Percentiles rank a stretch among this genome's conserved stretches.
Conservation (phyloP, 2,888 invertebrate genomes). For the Barypeithes pellucidus region DNA sequence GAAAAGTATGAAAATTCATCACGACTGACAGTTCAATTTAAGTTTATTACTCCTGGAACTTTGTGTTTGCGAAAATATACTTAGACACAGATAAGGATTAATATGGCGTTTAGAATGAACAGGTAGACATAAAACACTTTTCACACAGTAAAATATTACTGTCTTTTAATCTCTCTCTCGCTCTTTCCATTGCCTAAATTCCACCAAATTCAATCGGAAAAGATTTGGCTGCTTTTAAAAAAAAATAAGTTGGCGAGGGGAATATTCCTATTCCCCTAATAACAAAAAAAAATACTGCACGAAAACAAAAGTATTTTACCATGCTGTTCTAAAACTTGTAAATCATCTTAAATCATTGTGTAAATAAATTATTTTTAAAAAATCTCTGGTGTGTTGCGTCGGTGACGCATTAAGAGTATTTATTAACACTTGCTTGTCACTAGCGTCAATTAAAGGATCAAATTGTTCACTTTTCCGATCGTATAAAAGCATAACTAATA, state of each 20-base stretch:
- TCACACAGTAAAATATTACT: background rate
- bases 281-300: background rate
- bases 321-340: background rate
- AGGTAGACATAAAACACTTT: background rate
- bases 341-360: constrained; percentile 17
- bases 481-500: constrained; percentile 15
- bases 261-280: no score
- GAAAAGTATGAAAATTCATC: constrained; percentile 22
- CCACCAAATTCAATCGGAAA: background rate
- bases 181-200: no score
- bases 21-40: constrained; percentile 24
- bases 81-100: background rate
- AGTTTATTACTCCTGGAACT: constrained; percentile 19
- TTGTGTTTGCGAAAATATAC: constrained; percentile 7
- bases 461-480: background rate
- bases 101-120: background rate
- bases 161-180: no score
- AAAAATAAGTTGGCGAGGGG: no score
- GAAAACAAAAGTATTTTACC: background rate
- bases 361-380: constrained; percentile 32
- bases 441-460: constrained; percentile 38
- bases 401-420: constrained; percentile 26
- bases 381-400: background rate
- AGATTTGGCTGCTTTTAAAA: background rate
- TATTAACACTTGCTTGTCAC: constrained; percentile 45